phyloP scores from a whole-genome alignment of 2,113 vertebrate genomes.

The Apaloderma vittatum region DNA sequence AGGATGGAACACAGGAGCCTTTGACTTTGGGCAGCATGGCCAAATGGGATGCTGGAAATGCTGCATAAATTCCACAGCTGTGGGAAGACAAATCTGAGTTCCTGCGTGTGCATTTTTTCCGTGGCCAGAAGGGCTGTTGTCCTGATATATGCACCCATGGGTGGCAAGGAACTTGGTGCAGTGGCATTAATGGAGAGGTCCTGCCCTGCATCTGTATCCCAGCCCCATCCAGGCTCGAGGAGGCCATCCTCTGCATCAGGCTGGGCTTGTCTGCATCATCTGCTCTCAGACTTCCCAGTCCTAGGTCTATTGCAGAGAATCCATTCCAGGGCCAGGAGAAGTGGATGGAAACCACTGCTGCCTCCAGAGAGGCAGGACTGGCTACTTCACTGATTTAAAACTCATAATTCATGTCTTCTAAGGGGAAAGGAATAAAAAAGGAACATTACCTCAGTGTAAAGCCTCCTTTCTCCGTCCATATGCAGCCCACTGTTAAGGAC shows the following conservation, averaged over 20 bases:
- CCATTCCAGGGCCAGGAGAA: not conserved
- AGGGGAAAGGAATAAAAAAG: not conserved
- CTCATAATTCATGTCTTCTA: not conserved
- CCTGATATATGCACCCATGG: fast-evolving
- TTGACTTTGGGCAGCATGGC: not conserved
- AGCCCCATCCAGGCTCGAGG: fast-evolving
- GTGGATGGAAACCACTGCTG: not conserved
- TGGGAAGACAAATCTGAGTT: not conserved
- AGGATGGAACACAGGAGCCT: not conserved
- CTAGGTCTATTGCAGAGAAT: not conserved
- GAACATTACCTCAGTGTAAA: not conserved
- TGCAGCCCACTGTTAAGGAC: not conserved
- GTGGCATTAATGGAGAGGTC: not conserved
- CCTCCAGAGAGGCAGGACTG: not conserved
- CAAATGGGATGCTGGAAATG: not conserved
- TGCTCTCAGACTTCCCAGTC: not conserved
- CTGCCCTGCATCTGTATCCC: not conserved
- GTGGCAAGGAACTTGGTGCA: not conserved
- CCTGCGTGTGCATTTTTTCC: not conserved
- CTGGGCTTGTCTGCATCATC: not conserved
- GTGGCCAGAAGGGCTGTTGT: not conserved
- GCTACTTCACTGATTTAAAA: not conserved
- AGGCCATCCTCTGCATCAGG: not conserved
- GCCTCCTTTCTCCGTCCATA: not conserved
- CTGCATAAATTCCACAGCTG: not conserved